These are phyloP conservation scores for Tetramorium bicarinatum DNA, from an alignment of 2,888 invertebrate genomes.

Conservation along the genomic window DNA sequence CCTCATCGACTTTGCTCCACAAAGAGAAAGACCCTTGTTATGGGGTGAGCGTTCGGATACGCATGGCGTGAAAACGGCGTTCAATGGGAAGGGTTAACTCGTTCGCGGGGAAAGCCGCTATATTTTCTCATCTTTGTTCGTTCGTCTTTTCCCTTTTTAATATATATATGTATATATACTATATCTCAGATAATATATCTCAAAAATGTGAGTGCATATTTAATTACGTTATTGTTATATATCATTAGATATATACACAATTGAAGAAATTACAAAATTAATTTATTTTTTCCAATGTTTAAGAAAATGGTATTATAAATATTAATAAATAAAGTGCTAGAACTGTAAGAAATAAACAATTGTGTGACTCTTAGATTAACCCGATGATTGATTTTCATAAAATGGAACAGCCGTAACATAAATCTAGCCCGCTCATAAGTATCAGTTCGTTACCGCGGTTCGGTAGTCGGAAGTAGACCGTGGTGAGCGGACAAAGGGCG, in stretches of 20 bases:
- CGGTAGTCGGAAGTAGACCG: conserved; percentile 37
- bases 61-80: conserved; percentile 71
- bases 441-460: conserved; percentile 17
- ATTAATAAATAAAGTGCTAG: background rate
- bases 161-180: background rate
- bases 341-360: background rate
- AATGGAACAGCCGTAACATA: background rate
- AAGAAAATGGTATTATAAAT: background rate
- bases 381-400: background rate
- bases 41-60: conserved; percentile 65
- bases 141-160: background rate
- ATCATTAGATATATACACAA: background rate
- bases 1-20: conserved; percentile 78
- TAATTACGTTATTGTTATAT: background rate
- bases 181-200: background rate
- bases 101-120: conserved; percentile 26
- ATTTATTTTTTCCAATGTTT: background rate
- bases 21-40: conserved; percentile 76
- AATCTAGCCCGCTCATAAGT: background rate
- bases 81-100: conserved; percentile 54
- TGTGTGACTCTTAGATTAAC: background rate
- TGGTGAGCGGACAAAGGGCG: conserved; percentile 61
- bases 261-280: background rate
- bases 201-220: background rate
- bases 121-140: conserved; percentile 44